Percentiles rank a stretch among this genome's conserved stretches.
Evolutionary conservation across 1,140 invertebrate species (phyloP).

Genomic region (Ceratoteleas bidentatus): DNA sequence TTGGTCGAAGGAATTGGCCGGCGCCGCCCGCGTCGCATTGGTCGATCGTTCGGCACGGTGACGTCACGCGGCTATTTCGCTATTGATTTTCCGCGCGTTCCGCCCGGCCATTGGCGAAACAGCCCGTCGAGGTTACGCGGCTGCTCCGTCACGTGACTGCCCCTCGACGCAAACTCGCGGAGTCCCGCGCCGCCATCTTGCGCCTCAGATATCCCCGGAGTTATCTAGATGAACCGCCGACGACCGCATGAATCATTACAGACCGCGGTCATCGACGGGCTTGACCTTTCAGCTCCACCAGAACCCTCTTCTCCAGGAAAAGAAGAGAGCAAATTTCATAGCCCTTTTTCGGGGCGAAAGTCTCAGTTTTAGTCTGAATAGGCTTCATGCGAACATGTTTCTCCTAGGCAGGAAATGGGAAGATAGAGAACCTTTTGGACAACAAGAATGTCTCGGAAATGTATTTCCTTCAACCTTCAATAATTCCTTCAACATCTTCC

Average conservation of each 20-base stretch:
- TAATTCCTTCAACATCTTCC: too few species aligned
- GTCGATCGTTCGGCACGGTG: slow-evolving; percentile 77
- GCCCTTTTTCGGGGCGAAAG: too few species aligned
- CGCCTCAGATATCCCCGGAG: slow-evolving; percentile 25
- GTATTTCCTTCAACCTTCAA: too few species aligned
- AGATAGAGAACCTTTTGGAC: too few species aligned
- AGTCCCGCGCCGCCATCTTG: slow-evolving; percentile 49
- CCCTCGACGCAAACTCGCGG: slow-evolving; percentile 40
- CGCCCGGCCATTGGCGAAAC: slow-evolving; percentile 72
- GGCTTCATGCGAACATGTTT: too few species aligned
- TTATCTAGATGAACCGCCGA: slow-evolving; percentile 47
- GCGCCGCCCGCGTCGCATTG: slow-evolving; percentile 78
- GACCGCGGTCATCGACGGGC: background rate
- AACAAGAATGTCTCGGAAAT: too few species aligned
- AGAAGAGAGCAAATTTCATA: slow-evolving; percentile 20
- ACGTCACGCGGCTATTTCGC: slow-evolving; percentile 75
- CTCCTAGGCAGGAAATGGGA: too few species aligned
- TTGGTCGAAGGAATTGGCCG: slow-evolving; percentile 78
- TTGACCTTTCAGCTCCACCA: background rate
- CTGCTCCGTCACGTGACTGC: slow-evolving; percentile 61
- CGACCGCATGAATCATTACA: slow-evolving; percentile 11
- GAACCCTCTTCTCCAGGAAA: background rate
- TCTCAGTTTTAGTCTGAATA: too few species aligned
- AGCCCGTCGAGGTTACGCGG: slow-evolving; percentile 63
- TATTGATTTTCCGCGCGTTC: slow-evolving; percentile 77